phyloP scores from a whole-genome alignment of 1,140 invertebrate species.

The Heliconius nattereri region DNA sequence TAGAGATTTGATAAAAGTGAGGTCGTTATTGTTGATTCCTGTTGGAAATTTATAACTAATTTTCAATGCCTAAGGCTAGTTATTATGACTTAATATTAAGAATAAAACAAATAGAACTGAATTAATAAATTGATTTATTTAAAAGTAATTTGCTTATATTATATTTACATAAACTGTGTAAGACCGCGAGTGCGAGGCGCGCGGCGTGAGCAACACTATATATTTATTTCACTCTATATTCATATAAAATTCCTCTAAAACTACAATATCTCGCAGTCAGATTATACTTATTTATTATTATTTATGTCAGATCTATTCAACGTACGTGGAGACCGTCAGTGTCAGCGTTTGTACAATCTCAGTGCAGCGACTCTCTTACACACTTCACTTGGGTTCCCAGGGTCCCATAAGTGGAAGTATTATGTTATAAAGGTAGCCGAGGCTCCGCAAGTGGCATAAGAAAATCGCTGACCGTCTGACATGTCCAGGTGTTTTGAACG shows the following conservation, averaged over 20 bases:
- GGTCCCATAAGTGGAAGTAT: background rate
- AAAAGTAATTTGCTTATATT: constrained; percentile 49
- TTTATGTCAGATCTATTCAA: constrained; percentile 1
- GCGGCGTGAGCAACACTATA: background rate
- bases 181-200: constrained; percentile 11
- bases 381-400: background rate
- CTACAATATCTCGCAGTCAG: background rate
- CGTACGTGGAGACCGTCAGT: background rate
- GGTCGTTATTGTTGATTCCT: too few relatives aligned
- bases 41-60: too few relatives aligned
- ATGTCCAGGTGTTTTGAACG: background rate
- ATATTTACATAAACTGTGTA: constrained; percentile 41
- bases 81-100: too few relatives aligned
- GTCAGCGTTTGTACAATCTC: background rate
- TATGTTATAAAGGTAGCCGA: background rate
- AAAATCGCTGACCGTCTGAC: constrained; percentile 10
- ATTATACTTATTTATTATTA: background rate
- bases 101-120: constrained; percentile 19
- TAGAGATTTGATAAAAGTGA: too few relatives aligned
- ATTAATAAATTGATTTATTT: constrained; percentile 51
- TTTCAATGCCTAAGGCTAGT: too few relatives aligned
- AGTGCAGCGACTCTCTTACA: background rate
- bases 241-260: background rate
- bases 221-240: constrained; percentile 7
- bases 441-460: background rate